These are phyloP conservation scores for Melanostigma gelatinosum DNA, from an alignment of 2,113 vertebrate genomes.

Conservation along the genomic window DNA sequence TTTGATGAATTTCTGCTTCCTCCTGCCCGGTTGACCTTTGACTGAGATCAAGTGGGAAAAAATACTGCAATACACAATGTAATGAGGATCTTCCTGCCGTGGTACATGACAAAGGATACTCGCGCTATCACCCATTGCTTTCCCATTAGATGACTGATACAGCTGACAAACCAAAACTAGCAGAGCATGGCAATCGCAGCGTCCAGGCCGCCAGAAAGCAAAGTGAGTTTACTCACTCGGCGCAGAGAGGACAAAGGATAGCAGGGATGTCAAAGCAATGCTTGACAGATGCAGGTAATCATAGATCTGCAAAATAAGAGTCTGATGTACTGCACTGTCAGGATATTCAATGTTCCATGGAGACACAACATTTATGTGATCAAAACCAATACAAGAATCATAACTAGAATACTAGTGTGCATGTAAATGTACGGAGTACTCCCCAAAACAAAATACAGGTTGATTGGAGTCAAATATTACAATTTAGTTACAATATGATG, in stretches of 20 bases:
- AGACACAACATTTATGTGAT: not conserved
- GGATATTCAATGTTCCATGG: not conserved
- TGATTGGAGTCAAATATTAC: not conserved
- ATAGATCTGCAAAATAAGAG: not conserved
- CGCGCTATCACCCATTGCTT: not conserved
- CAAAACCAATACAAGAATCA: not conserved
- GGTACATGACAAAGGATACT: constrained; percentile 2
- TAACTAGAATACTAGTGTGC: not conserved
- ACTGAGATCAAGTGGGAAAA: not conserved
- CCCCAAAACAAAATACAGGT: not conserved
- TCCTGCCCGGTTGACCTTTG: not conserved
- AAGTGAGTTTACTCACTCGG: constrained; percentile 15
- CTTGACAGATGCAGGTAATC: constrained; percentile 2
- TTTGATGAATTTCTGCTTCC: not conserved
- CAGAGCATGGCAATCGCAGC: not conserved
- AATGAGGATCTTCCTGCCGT: not conserved
- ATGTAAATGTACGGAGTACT: not conserved
- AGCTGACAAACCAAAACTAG: constrained; percentile 1
- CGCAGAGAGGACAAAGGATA: constrained; percentile 4
- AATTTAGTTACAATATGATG: not conserved
- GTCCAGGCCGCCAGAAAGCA: constrained; percentile 3
- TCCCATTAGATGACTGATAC: constrained; percentile 17
- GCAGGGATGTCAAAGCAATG: constrained; percentile 6
- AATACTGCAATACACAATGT: not conserved
- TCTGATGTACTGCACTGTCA: not conserved